These are phyloP conservation scores for Eilema sororculum DNA, from an alignment of 2,888 invertebrate genomes.

Conservation along the genomic window DNA sequence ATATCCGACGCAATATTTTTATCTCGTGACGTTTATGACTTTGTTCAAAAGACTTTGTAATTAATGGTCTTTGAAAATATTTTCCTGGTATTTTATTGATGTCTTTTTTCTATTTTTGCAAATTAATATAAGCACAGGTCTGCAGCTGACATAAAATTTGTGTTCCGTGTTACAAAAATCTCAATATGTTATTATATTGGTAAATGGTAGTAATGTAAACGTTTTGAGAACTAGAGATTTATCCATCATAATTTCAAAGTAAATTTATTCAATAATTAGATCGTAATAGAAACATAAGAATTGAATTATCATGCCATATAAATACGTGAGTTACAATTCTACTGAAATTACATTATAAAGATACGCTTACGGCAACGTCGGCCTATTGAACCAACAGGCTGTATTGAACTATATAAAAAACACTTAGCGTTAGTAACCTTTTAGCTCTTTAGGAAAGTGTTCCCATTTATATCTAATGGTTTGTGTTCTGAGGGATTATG, in stretches of 20 bases:
- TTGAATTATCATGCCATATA: too few relatives aligned
- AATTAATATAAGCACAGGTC: neutral
- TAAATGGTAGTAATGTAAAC: too few relatives aligned
- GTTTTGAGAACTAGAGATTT: too few relatives aligned
- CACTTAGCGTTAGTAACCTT: neutral
- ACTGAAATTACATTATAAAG: neutral
- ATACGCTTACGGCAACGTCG: neutral
- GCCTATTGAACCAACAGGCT: neutral
- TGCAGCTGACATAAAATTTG: too few relatives aligned
- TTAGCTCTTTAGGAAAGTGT: neutral
- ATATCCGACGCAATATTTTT: constrained; percentile 28
- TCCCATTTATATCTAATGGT: neutral
- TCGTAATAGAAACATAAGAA: too few relatives aligned
- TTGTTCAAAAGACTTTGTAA: constrained; percentile 20
- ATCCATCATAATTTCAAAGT: too few relatives aligned
- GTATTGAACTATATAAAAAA: neutral
- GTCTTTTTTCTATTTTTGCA: neutral
- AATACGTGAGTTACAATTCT: too few relatives aligned
- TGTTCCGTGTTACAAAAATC: too few relatives aligned
- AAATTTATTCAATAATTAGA: too few relatives aligned
- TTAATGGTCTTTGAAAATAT: constrained; percentile 14
- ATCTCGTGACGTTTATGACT: constrained; percentile 28
- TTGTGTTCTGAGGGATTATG: neutral
- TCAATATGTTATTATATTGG: too few relatives aligned
- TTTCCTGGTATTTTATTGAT: constrained; percentile 2